Evolutionary conservation across 2,113 vertebrate species (phyloP).

Genomic region (Isurus oxyrinchus): DNA sequence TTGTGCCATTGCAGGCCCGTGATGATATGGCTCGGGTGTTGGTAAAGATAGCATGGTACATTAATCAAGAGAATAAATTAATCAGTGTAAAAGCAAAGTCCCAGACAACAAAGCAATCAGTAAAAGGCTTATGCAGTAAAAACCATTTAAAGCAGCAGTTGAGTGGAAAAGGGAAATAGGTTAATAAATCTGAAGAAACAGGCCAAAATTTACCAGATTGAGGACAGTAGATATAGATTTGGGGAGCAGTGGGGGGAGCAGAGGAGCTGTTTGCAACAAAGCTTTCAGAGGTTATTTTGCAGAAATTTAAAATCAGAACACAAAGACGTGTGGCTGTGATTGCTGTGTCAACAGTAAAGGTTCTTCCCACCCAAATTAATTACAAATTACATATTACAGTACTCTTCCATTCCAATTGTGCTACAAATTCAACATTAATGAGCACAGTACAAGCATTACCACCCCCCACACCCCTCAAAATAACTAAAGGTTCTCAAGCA

Average conservation of each 20-base stretch:
- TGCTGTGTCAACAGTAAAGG: neutral
- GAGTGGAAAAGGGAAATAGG: neutral
- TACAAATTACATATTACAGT: neutral
- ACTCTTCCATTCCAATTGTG: neutral
- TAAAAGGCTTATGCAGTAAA: neutral
- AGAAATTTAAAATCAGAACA: neutral
- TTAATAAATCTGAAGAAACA: neutral
- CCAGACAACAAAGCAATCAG: neutral
- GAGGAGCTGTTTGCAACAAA: neutral
- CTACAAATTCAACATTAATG: neutral
- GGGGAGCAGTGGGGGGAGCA: neutral
- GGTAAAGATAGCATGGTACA: neutral
- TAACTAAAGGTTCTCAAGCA: neutral
- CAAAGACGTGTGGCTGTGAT: neutral
- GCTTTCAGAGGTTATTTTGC: neutral
- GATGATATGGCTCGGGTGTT: neutral
- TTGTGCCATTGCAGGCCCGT: neutral
- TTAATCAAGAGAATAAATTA: neutral
- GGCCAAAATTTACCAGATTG: neutral
- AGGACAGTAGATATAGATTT: neutral
- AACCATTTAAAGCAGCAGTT: neutral
- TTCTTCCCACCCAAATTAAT: neutral
- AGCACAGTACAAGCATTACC: neutral
- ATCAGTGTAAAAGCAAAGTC: neutral
- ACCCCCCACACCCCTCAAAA: neutral